Evolutionary conservation across 2,888 invertebrate species (phyloP).

Genomic region (Pseudococcus longispinus): DNA sequence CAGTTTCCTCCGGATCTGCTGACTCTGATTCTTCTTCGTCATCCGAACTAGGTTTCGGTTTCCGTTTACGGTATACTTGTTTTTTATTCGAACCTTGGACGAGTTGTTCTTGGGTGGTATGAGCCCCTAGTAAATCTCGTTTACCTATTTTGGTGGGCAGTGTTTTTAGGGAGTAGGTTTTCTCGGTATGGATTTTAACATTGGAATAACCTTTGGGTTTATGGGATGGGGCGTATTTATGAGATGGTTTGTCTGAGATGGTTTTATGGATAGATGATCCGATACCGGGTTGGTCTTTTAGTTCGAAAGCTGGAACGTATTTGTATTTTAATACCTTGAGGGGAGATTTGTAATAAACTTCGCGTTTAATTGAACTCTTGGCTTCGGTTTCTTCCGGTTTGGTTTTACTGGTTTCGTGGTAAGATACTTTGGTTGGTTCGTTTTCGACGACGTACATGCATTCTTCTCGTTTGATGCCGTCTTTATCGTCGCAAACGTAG

Average conservation of each 20-base stretch:
- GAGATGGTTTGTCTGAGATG: background rate
- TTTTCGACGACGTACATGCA: slow-evolving; percentile 79
- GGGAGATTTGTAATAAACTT: slow-evolving; percentile 60
- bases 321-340: background rate
- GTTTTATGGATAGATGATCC: slow-evolving; percentile 37
- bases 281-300: slow-evolving; percentile 49
- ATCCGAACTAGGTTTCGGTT: background rate
- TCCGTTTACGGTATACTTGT: background rate
- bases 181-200: slow-evolving; percentile 45
- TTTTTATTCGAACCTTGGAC: background rate
- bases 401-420: slow-evolving; percentile 72
- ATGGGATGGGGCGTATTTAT: background rate
- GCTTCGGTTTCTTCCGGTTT: slow-evolving; percentile 3
- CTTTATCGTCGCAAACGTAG: slow-evolving; percentile 74
- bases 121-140: background rate
- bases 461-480: slow-evolving; percentile 77
- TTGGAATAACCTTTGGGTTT: slow-evolving; percentile 34
- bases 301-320: slow-evolving; percentile 6
- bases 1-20: slow-evolving; percentile 60
- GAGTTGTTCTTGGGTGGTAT: background rate
- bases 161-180: slow-evolving; percentile 25
- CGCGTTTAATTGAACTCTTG: background rate
- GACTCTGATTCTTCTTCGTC: slow-evolving; percentile 57
- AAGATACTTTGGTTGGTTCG: slow-evolving; percentile 72
- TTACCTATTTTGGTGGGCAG: background rate